Evolutionary conservation across 2,888 invertebrate genomes (phyloP).

Genomic region (Lampropteryx suffumata): DNA sequence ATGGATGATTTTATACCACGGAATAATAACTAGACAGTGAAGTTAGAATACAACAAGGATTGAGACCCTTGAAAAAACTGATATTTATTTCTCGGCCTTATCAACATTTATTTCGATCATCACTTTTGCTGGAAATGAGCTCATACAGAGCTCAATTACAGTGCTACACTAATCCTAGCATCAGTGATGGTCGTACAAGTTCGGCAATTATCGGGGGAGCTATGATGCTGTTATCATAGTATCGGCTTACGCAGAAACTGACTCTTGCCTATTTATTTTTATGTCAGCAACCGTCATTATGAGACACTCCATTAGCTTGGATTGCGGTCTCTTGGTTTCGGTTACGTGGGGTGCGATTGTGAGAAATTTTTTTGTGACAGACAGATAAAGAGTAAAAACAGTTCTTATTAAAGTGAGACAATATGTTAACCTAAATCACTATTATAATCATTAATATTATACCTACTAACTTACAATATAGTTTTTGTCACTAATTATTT

Average conservation of each 20-base stretch:
- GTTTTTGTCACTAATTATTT: no score
- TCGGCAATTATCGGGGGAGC: conserved; percentile 81
- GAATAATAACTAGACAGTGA: no score
- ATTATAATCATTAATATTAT: no score
- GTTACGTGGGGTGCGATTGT: conserved; percentile 79
- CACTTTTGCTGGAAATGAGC: conserved; percentile 6
- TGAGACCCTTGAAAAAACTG: no score
- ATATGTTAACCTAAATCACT: no score
- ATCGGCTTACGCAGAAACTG: conserved; percentile 83
- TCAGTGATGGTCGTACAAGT: conserved; percentile 61
- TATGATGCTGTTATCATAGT: conserved; percentile 80
- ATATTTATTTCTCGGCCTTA: not conserved
- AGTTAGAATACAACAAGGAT: no score
- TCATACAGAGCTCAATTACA: conserved; percentile 60
- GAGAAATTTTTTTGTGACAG: conserved; percentile 54
- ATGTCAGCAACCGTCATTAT: conserved; percentile 83
- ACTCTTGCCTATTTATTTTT: conserved; percentile 83
- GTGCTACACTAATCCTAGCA: conserved; percentile 64
- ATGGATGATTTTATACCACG: no score
- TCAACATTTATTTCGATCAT: not conserved
- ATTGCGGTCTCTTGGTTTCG: conserved; percentile 80
- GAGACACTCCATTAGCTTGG: conserved; percentile 83
- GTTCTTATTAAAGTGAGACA: not conserved
- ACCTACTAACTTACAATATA: no score
- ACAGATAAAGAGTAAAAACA: conserved; percentile 49